Percentiles rank a stretch among this genome's conserved stretches.
Conservation (phyloP, 2,888 invertebrate genomes). For the Amblyteles armatorius region DNA sequence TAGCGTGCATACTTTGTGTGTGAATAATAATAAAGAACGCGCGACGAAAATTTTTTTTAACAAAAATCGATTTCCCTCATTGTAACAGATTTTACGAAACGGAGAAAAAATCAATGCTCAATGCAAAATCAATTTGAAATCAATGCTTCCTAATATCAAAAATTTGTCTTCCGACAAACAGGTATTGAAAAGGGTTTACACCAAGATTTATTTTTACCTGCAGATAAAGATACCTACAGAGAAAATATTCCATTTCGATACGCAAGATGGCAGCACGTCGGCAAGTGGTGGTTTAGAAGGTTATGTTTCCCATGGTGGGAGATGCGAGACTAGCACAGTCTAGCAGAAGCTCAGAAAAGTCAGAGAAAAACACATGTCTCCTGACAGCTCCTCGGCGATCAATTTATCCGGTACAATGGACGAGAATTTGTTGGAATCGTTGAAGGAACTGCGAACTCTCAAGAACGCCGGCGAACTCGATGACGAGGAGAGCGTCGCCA, state of each 20-base stretch:
- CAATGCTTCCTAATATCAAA: too few relatives aligned
- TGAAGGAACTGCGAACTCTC: constrained; percentile 66
- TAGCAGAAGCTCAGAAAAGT: constrained; percentile 37
- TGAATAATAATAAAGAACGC: too few relatives aligned
- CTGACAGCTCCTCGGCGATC: constrained; percentile 31
- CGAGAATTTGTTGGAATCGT: constrained; percentile 61
- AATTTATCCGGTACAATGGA: constrained; percentile 42
- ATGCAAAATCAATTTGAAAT: too few relatives aligned
- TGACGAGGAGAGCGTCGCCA: constrained; percentile 67
- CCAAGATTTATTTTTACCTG: background rate
- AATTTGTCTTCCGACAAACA: too few relatives aligned
- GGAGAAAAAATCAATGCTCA: too few relatives aligned
- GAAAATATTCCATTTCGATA: background rate
- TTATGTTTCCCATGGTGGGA: constrained; percentile 48
- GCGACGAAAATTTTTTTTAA: too few relatives aligned
- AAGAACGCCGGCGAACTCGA: constrained; percentile 77
- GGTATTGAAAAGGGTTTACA: too few relatives aligned
- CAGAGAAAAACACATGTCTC: constrained; percentile 41
- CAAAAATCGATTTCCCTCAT: too few relatives aligned
- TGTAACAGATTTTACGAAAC: too few relatives aligned
- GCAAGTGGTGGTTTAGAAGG: background rate
- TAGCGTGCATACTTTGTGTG: too few relatives aligned
- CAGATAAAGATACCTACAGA: background rate
- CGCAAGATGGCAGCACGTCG: constrained; percentile 25
- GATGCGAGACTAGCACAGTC: background rate